Conservation (phyloP, 1,140 invertebrate genomes). For the Pseudachorutes palmiensis region DNA sequence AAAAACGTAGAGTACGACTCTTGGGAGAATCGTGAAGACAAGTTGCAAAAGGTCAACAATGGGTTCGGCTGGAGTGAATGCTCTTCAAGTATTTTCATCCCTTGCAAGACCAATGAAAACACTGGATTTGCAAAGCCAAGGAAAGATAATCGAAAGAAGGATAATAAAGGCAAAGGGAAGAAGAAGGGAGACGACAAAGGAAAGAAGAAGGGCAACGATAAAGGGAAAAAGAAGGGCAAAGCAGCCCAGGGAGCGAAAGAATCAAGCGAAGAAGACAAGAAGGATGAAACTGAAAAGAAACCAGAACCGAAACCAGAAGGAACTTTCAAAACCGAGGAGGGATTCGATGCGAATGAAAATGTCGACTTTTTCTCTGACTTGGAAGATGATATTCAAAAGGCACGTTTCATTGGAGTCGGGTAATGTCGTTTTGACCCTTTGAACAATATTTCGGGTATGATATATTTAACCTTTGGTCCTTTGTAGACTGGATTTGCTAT, state of each 20-base stretch:
- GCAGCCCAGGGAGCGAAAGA: too few relatives aligned
- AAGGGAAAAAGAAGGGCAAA: too few relatives aligned
- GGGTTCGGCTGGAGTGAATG: slow-evolving; percentile 6
- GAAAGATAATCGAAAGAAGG: background rate
- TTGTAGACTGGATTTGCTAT: slow-evolving; percentile 5
- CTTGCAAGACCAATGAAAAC: background rate
- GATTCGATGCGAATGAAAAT: slow-evolving; percentile 3
- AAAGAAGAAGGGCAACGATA: too few relatives aligned
- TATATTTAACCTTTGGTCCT: background rate
- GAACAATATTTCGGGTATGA: background rate
- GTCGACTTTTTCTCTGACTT: slow-evolving; percentile 1
- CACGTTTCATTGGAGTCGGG: slow-evolving; percentile 2
- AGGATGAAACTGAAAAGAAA: background rate
- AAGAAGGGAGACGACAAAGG: too few relatives aligned
- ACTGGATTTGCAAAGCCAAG: background rate
- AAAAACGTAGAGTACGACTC: background rate
- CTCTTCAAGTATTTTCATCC: slow-evolving; percentile 7
- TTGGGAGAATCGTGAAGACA: slow-evolving; percentile 9
- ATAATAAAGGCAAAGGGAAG: too few relatives aligned
- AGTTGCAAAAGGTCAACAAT: slow-evolving; percentile 2
- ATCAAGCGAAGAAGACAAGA: background rate
- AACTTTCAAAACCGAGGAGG: background rate
- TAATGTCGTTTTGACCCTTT: background rate
- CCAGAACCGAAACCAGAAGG: background rate
- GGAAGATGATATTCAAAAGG: slow-evolving; percentile 8